Evolutionary conservation across 1,140 invertebrate genomes (phyloP), one percentile per base, ranked within the genome.

Genomic region (Stegodyphus mimosarum): DNA sequence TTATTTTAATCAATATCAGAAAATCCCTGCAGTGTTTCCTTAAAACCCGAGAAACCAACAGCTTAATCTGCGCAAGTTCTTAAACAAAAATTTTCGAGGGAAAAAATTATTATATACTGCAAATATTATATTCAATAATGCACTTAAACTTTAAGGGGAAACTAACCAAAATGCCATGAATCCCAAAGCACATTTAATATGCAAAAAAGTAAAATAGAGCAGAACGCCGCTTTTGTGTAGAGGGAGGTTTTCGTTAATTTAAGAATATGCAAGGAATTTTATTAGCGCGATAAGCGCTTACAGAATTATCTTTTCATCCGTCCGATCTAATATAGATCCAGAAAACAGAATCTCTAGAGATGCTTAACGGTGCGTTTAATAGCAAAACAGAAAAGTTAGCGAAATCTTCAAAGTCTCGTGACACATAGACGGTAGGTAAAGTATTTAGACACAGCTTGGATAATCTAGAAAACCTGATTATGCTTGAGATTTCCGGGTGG

Each of bases 381-480:
- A 52, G 55, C 78, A 63, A 72, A 81, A 72, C 67, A 55, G 18
- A 18, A 48, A 81, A 81, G 60, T 64, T 81, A 72, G 55, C 15
- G 66, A 50, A 51, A 49, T 71, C 13, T 48, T 18, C n/a, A 7
- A 49, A 33, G 15, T 69, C 69, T 81, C 66, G 63, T 18, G 69
- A 11, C 18, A 55, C 66, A 48, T 13, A 5, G n/a, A 67, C 9
- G 18, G 60, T 11, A 18, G 48, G 9, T 15, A 72, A 64, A 18
- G 33, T 33, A 69, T 4, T 17, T 2, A 60, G 11, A 15, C 55
- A 60, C 1, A 60, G 55, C 9, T 60, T 33, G 48, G 70, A 72
- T 72, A 72, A 81, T 81, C 78, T 81, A 72, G 67, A 81, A 80
- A 81, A 81, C 78, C 17, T 33, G 69, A 81, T 81, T 81, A 81